A percentile compares a stretch with the other conserved stretches of the same genome.
Evolutionary conservation across 53 echinoderm and acorn worm species (phyloP).

Genomic region (Zoroaster sp.): DNA sequence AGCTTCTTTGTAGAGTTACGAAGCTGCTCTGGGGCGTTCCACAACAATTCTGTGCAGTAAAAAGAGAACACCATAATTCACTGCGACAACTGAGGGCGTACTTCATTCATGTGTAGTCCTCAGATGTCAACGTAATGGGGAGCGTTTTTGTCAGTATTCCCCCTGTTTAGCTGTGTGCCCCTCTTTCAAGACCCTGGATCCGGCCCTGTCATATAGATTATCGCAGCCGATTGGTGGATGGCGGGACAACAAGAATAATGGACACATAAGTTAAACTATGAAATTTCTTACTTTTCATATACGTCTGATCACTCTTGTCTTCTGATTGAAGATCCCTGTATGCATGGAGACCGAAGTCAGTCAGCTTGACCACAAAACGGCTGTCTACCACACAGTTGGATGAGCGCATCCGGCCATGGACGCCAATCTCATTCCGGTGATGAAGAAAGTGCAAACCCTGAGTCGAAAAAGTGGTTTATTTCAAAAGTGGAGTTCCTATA

Average conservation of each 20-base stretch:
- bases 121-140: too few relatives aligned
- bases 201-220: too few relatives aligned
- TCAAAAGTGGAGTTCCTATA: too few relatives aligned
- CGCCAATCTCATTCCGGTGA: conserved; percentile 62
- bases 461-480: too few relatives aligned
- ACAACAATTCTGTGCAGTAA: conserved; percentile 62
- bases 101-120: too few relatives aligned
- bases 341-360: conserved; percentile 73
- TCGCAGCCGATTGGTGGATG: too few relatives aligned
- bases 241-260: too few relatives aligned
- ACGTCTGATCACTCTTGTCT: not conserved
- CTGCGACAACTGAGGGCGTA: too few relatives aligned
- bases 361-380: conserved; percentile 80
- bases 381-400: conserved; percentile 91
- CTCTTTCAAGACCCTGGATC: too few relatives aligned
- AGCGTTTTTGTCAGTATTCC: too few relatives aligned
- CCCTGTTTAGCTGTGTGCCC: too few relatives aligned
- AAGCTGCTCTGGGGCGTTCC: conserved; percentile 77
- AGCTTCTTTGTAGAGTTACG: conserved; percentile 19
- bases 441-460: conserved; percentile 83
- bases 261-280: too few relatives aligned
- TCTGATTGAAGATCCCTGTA: conserved; percentile 41
- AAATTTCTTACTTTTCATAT: not conserved
- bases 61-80: not conserved
- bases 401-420: conserved; percentile 78